Evolutionary conservation across 2,888 invertebrate genomes (phyloP).

Genomic region (Endotricha flammealis): DNA sequence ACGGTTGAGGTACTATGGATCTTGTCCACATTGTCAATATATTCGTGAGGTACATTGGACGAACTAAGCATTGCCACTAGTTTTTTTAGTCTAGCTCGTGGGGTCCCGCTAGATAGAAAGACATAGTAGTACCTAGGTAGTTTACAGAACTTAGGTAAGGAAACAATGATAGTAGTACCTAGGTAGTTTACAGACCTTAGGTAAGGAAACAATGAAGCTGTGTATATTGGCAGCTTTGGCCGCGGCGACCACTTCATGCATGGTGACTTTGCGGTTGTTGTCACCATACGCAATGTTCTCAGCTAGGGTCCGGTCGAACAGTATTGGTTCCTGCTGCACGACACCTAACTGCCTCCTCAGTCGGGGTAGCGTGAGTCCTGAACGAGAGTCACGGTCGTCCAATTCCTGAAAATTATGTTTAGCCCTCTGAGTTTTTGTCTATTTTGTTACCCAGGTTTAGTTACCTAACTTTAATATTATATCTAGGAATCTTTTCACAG

Average conservation of each 20-base stretch:
- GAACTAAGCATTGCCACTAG: too few species aligned
- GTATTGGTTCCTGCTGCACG: constrained; percentile 90
- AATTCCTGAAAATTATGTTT: constrained; percentile 49
- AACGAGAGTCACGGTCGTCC: constrained; percentile 77
- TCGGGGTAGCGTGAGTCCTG: constrained; percentile 80
- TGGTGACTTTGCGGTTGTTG: constrained; percentile 81
- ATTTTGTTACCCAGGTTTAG: too few species aligned
- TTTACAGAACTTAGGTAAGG: too few species aligned
- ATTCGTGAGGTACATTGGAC: too few species aligned
- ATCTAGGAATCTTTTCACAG: too few species aligned
- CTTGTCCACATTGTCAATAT: too few species aligned
- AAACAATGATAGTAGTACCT: neutral
- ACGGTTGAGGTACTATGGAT: too few species aligned
- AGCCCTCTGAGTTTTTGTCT: too few species aligned
- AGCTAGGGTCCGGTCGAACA: constrained; percentile 88
- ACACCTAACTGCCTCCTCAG: constrained; percentile 87
- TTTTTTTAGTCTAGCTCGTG: too few species aligned
- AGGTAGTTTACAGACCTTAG: constrained; percentile 62
- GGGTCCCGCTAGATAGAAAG: too few species aligned
- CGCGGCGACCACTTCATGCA: constrained; percentile 85
- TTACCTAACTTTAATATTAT: too few species aligned
- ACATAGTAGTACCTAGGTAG: too few species aligned
- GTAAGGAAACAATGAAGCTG: constrained; percentile 84
- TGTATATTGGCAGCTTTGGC: constrained; percentile 90
- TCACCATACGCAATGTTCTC: constrained; percentile 94